Evolutionary conservation across 2,113 vertebrate species (phyloP), one percentile per base, ranked within the genome.

Genomic region (Irena cyanogastra): DNA sequence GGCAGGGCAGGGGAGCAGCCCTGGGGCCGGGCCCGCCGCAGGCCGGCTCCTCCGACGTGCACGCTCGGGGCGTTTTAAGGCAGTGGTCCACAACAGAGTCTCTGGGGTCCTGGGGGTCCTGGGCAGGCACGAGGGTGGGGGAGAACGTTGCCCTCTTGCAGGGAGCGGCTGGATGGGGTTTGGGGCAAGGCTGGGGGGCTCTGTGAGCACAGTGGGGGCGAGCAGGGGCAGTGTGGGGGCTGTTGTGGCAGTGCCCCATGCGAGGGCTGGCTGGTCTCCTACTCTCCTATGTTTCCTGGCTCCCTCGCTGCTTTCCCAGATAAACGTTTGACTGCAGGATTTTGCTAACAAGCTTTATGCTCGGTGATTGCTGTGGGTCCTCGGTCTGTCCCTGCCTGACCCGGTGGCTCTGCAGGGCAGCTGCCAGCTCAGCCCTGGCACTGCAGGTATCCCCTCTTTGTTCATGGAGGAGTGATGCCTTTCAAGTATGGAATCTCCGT

Each of bases 41-140:
- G 66, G 31, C 66, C 26, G 47, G 16, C 4, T 50, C 71, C 27
- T 47, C 12, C 33, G 78, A 21, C 6, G 6, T 20, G 39, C 82
- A 10, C 65, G n/a, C 83, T 42, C 4, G 3, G 28, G 11, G 80
- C 33, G 50, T 50, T 90, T 90, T 97, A 98, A 98, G 96, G 98
- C 97, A 97, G 94, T 85, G 94, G 95, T 96, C 97, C 93, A 90
- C 95, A 93, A 52, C 83, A 44, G 94, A 84, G 92, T 95, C 91
- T 80, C 84, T 49, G 93, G 91, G 94, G 72, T 94, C 77, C 90
- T 63, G 85, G 89, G 61, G 81, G 86, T 84, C 94, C 87, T 37
- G 95, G 90, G 91, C 92, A 95, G 97, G 97, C 97, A 94, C 83
- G 72, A 80, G 89, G 93, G 93, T 69, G 61, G 47, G 87, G 63